These are phyloP conservation scores for Tuta absoluta DNA, from an alignment of 2,888 invertebrate genomes.

Conservation along the genomic window DNA sequence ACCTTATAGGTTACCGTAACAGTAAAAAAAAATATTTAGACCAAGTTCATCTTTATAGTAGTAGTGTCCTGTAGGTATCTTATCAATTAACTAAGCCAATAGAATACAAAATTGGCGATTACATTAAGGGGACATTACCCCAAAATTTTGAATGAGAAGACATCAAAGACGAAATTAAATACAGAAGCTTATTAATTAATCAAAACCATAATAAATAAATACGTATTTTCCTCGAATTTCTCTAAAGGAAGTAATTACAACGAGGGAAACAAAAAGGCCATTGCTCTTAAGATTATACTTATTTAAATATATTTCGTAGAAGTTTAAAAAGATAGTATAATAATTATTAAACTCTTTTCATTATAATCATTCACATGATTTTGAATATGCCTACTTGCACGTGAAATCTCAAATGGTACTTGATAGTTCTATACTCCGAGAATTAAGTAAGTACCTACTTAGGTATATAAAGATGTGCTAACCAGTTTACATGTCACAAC, in stretches of 20 bases:
- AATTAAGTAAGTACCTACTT: too few species aligned
- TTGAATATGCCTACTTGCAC: too few species aligned
- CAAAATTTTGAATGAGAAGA: not conserved
- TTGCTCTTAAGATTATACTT: not conserved
- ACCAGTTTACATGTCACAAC: slow-evolving; percentile 71
- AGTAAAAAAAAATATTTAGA: too few species aligned
- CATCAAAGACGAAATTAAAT: not conserved
- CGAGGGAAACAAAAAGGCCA: not conserved
- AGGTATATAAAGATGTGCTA: slow-evolving; percentile 43
- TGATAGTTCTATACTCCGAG: too few species aligned
- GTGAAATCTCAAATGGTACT: too few species aligned
- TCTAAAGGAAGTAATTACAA: not conserved
- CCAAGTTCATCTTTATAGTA: too few species aligned
- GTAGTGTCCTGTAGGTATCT: too few species aligned
- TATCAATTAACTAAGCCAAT: not conserved
- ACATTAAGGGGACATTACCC: not conserved
- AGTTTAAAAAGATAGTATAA: not conserved
- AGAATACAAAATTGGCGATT: not conserved
- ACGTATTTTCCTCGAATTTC: not conserved
- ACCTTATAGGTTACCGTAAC: too few species aligned
- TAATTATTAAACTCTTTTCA: not conserved
- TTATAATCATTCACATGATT: too few species aligned
- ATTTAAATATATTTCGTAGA: not conserved
- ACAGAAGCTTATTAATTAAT: slow-evolving; percentile 3
- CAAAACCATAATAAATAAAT: not conserved